These are phyloP conservation scores for Pollenia amentaria DNA, from an alignment of 2,888 invertebrate genomes.

Conservation along the genomic window DNA sequence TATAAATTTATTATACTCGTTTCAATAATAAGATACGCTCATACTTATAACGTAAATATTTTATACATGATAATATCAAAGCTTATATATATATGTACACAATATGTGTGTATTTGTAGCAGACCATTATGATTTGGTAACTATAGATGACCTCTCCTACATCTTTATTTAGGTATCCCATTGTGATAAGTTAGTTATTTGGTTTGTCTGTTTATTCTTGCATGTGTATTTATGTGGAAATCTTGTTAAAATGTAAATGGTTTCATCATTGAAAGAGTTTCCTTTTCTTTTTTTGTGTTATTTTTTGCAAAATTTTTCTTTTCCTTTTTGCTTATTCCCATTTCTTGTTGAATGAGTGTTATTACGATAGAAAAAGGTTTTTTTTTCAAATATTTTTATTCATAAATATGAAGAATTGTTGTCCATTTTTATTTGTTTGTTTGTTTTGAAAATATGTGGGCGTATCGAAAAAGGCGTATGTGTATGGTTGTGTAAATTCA, in stretches of 20 bases:
- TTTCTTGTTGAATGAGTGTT: not conserved
- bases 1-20: too few species aligned
- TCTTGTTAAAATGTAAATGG: slow-evolving; percentile 27
- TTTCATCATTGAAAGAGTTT: slow-evolving; percentile 20
- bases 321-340: not conserved
- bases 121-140: not conserved
- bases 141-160: not conserved
- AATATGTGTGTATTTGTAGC: not conserved
- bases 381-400: slow-evolving; percentile 15
- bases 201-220: not conserved
- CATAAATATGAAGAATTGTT: slow-evolving; percentile 8
- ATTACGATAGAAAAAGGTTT: slow-evolving; percentile 27
- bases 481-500: slow-evolving; percentile 25
- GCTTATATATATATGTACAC: too few species aligned
- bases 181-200: not conserved
- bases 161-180: not conserved
- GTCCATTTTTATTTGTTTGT: slow-evolving; percentile 42
- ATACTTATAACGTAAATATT: too few species aligned
- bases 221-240: not conserved
- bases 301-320: not conserved
- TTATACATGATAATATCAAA: too few species aligned
- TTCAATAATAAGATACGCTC: too few species aligned
- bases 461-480: not conserved
- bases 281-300: not conserved
- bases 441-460: slow-evolving; percentile 6